phyloP scores from a whole-genome alignment of 1,140 invertebrate species.

The Cyphomyrmex costatus region DNA sequence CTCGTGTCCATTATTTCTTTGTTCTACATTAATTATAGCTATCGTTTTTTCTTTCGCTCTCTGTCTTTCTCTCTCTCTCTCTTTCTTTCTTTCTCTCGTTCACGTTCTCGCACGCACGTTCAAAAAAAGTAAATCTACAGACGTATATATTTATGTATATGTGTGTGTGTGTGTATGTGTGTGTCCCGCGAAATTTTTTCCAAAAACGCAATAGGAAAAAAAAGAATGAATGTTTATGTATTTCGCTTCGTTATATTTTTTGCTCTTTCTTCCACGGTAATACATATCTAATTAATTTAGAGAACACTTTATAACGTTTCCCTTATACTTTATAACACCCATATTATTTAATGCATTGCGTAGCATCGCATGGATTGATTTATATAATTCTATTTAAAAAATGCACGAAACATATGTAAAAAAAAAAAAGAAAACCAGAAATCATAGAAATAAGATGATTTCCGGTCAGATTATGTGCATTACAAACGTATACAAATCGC shows the following conservation, averaged over 20 bases:
- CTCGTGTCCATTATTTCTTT: slow-evolving; percentile 52
- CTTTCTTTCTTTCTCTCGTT: background rate
- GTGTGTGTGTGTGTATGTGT: background rate
- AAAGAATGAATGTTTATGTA: slow-evolving; percentile 12
- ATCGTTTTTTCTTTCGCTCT: slow-evolving; percentile 7
- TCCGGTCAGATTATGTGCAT: slow-evolving; percentile 41
- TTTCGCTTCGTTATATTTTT: slow-evolving; percentile 26
- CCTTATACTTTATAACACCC: slow-evolving; percentile 66
- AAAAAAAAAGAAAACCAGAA: slow-evolving; percentile 42
- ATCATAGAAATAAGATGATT: slow-evolving; percentile 50
- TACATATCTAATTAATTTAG: slow-evolving; percentile 66
- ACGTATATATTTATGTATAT: slow-evolving; percentile 20
- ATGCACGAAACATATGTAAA: slow-evolving; percentile 31
- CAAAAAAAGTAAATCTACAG: slow-evolving; percentile 32
- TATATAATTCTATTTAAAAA: slow-evolving; percentile 33
- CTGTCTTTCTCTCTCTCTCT: background rate
- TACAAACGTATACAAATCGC: slow-evolving; percentile 53
- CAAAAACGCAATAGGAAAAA: slow-evolving; percentile 25
- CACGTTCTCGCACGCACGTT: slow-evolving; percentile 13
- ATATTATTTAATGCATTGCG: slow-evolving; percentile 55
- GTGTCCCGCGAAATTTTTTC: background rate
- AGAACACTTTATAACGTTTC: slow-evolving; percentile 67
- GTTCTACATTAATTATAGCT: slow-evolving; percentile 38
- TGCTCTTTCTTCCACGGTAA: slow-evolving; percentile 23
- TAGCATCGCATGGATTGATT: slow-evolving; percentile 47